Evolutionary conservation across 23 tunicate species (phyloP), one percentile per base, ranked within the genome.

Genomic region (Ciona savignyi): DNA sequence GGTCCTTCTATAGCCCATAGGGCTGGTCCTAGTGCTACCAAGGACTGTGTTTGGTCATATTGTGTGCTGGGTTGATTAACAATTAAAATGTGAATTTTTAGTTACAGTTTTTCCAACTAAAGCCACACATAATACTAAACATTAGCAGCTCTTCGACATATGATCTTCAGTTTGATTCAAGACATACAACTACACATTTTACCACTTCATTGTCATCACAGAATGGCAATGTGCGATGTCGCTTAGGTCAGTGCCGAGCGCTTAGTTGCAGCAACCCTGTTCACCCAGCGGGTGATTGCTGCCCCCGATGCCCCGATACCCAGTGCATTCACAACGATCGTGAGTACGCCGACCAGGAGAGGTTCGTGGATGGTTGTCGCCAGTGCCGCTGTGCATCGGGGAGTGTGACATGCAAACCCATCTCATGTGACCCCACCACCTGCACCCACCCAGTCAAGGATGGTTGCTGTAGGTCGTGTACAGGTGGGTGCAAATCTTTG

Each of bases 171-270:
- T n/a, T n/a, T n/a, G n/a, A n/a, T n/a, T n/a, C n/a, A n/a, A n/a
- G n/a, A n/a, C n/a, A n/a, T n/a, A n/a, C n/a, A n/a, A n/a, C n/a
- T n/a, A n/a, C n/a, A n/a, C n/a, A n/a, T n/a, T n/a, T n/a, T n/a
- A n/a, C n/a, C n/a, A n/a, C n/a, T n/a, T n/a, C n/a, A n/a, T n/a
- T n/a, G n/a, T n/a, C n/a, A n/a, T n/a, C n/a, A n/a, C n/a, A 88
- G 96, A 73, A 88, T 72, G 96, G 96, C 23, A 88, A 77, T 65
- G 83, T 88, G 0, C 35, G 86, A 23, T 88, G 96, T 42, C 25
- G 35, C 24, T 62, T 73, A 0, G 60, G 67, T 33, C 70, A 77
- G 23, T 88, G 96, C 35, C 81, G 71, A 26, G 30, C 28, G 30
- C 65, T 65, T 28, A 25, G 64, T 30, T 88, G 96, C 60, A 76